Evolutionary conservation across 2,113 vertebrate species (phyloP), one percentile per base, ranked within the genome.

Genomic region (Halichoeres trimaculatus): DNA sequence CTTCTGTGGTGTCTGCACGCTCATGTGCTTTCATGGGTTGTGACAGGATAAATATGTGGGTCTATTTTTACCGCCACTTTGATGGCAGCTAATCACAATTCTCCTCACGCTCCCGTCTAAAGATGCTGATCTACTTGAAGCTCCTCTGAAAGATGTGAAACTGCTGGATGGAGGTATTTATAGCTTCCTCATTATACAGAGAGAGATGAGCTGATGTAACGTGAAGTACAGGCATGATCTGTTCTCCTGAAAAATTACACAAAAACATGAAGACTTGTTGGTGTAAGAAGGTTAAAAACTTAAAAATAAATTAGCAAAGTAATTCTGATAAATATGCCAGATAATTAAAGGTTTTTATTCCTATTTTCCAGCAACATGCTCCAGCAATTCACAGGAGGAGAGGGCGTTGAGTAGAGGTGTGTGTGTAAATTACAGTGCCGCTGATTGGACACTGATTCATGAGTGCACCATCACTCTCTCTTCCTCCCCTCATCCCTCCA

Each of bases 81-180:
- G 43, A 17, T 8, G 16, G 34, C 48, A 61, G 36, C 38, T 41
- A n/a, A 26, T 64, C 17, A 45, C 1, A n/a, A 58, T 74, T 73
- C 40, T 23, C 30, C 62, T 59, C 73, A 38, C 41, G 43, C 48
- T 57, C 62, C 66, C 4, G 24, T 50, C 58, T 34, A 26, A 22
- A 63, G 22, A 43, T 43, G 41, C 41, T 43, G 12, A 24, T 61
- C 61, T 77, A 78, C 80, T 81, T 75, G 57, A 51, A 80, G 53
- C 54, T 23, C 48, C 30, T 35, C 43, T 34, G 38, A 60, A 45
- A 68, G 19, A 54, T 83, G 73, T 62, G 57, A 1, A 74, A n/a
- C 47, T 62, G 75, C 71, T n/a, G n/a, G n/a, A 60, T 30, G 1
- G 5, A 56, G 59, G 55, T 84, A 78, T 81, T 76, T 84, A 80